Percentiles rank a stretch among this genome's conserved stretches.
phyloP scores from a whole-genome alignment of 1,140 invertebrate species.

The Anoplophora glabripennis region DNA sequence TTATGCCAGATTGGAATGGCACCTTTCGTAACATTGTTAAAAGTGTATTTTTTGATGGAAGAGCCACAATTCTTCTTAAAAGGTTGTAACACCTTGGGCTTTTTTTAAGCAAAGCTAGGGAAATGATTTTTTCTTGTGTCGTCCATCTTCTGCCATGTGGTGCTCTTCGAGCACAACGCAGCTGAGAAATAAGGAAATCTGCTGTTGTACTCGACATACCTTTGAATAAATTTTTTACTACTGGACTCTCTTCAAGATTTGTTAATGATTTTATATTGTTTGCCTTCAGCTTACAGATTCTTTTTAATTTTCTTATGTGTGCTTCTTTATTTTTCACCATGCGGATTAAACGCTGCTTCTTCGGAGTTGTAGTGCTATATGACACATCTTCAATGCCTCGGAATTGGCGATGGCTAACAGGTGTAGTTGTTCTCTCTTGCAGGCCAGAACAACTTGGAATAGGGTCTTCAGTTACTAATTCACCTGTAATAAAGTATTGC shows the following conservation, averaged over 20 bases:
- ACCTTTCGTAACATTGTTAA: background rate
- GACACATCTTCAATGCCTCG: background rate
- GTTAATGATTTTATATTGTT: background rate
- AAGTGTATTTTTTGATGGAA: conserved; percentile 3
- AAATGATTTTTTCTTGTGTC: conserved; percentile 8
- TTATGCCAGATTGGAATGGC: conserved; percentile 10
- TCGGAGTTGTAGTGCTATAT: background rate
- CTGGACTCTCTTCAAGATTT: background rate
- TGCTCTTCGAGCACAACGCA: background rate
- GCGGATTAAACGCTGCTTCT: background rate
- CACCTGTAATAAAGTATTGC: background rate
- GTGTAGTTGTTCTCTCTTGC: background rate
- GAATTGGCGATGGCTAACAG: background rate
- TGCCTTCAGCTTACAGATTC: background rate
- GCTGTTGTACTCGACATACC: background rate
- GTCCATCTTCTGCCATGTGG: conserved; percentile 8
- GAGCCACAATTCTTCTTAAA: conserved; percentile 11
- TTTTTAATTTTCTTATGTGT: background rate
- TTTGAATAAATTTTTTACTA: background rate
- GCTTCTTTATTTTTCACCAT: background rate
- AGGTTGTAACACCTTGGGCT: conserved; percentile 3
- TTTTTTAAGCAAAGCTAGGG: conserved; percentile 9
- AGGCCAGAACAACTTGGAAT: background rate
- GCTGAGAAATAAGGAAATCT: background rate
- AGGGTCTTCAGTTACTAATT: background rate